A percentile compares a stretch with the other conserved stretches of the same genome.
These are phyloP conservation scores for Gerosis bhagava DNA, from an alignment of 2,888 invertebrate genomes.

Conservation along the genomic window DNA sequence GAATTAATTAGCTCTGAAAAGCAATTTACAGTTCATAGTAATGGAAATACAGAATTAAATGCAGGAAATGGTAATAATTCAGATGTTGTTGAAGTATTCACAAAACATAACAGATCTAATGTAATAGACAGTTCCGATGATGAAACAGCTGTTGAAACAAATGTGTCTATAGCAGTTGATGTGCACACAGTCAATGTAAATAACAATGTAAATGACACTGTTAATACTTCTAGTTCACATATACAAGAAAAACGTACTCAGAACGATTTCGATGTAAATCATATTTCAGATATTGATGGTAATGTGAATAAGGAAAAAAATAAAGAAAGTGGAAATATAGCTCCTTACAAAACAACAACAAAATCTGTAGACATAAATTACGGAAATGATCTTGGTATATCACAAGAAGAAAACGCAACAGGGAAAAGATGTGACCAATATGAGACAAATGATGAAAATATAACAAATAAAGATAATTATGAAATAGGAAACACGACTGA, in stretches of 20 bases:
- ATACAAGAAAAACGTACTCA: too few relatives aligned
- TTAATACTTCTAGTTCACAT: too few relatives aligned
- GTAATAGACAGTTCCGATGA: slow-evolving; percentile 44
- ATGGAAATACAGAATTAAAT: slow-evolving; percentile 10
- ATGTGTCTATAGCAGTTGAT: slow-evolving; percentile 39
- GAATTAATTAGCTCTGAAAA: too few relatives aligned
- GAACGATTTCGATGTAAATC: neutral
- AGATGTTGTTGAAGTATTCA: slow-evolving; percentile 24
- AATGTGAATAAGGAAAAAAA: neutral
- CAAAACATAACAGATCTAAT: slow-evolving; percentile 40
- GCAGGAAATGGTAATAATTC: slow-evolving; percentile 18
- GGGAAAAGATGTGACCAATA: too few relatives aligned
- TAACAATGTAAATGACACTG: neutral
- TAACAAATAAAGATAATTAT: too few relatives aligned
- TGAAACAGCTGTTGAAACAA: slow-evolving; percentile 32
- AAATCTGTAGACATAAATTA: too few relatives aligned
- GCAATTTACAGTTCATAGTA: too few relatives aligned
- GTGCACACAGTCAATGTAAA: slow-evolving; percentile 28
- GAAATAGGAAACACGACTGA: neutral
- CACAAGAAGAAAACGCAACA: too few relatives aligned
- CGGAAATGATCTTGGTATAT: too few relatives aligned
- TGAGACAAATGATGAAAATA: too few relatives aligned
- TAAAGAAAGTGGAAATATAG: too few relatives aligned
- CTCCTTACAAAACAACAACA: too few relatives aligned
- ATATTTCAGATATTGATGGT: neutral